phyloP scores from a whole-genome alignment of 2,113 vertebrate species.

The Motacilla tschutschensis region DNA sequence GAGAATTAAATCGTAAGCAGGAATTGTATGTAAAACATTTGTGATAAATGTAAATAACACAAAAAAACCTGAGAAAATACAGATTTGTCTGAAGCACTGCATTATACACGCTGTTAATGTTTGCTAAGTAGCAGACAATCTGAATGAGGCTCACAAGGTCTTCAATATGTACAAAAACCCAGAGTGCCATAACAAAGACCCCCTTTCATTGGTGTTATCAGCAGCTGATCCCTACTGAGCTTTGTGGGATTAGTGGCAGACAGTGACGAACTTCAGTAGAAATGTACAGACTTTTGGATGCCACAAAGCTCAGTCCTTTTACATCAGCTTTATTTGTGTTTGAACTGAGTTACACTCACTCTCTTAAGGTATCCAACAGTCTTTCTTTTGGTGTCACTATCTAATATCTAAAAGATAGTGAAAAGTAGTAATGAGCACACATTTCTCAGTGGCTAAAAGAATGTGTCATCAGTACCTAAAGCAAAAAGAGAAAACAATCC shows the following conservation, averaged over 20 bases:
- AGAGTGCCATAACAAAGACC: slow-evolving; percentile 19
- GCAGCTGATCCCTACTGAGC: slow-evolving; percentile 41
- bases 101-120: not conserved
- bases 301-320: not conserved
- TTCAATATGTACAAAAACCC: not conserved
- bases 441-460: not conserved
- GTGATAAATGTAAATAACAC: not conserved
- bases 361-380: not conserved
- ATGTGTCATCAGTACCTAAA: not conserved
- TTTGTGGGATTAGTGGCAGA: slow-evolving; percentile 45
- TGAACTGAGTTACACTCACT: not conserved
- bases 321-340: not conserved
- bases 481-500: not conserved
- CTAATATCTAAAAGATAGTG: not conserved
- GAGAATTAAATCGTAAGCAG: not conserved
- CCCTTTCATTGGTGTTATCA: slow-evolving; percentile 19
- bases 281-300: slow-evolving; percentile 23
- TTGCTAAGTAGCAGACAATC: slow-evolving; percentile 17
- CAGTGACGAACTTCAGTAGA: slow-evolving; percentile 37
- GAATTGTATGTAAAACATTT: not conserved
- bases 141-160: slow-evolving; percentile 4
- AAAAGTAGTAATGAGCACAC: not conserved
- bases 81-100: not conserved
- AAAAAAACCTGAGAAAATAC: not conserved
- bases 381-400: not conserved